Conservation (phyloP, 2,888 invertebrate genomes). For the Embidobia sp. region DNA sequence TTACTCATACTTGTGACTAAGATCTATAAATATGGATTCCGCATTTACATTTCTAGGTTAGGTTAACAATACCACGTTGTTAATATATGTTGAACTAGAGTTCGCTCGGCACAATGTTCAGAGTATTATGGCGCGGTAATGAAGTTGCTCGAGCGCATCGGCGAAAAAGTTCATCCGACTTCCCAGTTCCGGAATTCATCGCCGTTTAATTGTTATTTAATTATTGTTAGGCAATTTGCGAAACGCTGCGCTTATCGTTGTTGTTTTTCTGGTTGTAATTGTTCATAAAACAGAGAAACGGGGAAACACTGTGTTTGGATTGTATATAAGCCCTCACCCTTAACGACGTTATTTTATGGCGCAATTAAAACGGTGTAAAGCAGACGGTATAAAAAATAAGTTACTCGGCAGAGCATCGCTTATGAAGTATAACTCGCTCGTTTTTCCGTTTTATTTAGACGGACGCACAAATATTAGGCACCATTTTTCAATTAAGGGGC, state of each 20-base stretch:
- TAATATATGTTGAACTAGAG: conserved; percentile 45
- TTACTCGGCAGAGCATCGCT: not conserved
- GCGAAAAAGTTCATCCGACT: conserved; percentile 37
- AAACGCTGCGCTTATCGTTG: conserved; percentile 28
- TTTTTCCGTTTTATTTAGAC: conserved; percentile 11
- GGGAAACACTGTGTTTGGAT: conserved; percentile 35
- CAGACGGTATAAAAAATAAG: conserved; percentile 31
- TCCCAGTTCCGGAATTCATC: conserved; percentile 1
- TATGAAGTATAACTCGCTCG: conserved; percentile 16
- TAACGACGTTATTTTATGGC: conserved; percentile 47
- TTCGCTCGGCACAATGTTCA: conserved; percentile 4
- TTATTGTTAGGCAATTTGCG: conserved; percentile 33
- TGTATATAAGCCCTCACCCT: conserved; percentile 11
- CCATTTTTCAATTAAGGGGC: conserved; percentile 20
- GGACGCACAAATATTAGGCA: conserved; percentile 18
- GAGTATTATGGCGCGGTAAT: conserved; percentile 29
- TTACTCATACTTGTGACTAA: conserved; percentile 48
- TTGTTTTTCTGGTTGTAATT: conserved; percentile 21
- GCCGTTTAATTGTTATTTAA: conserved; percentile 46
- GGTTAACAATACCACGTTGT: conserved; percentile 43
- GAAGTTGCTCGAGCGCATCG: conserved; percentile 29
- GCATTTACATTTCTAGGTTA: conserved; percentile 52
- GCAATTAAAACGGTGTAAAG: conserved; percentile 49
- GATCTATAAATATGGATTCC: conserved; percentile 56
- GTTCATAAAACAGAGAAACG: conserved; percentile 31